Evolutionary conservation across 2,888 invertebrate species (phyloP), one percentile per base, ranked within the genome.

Genomic region (Thecocarcelia acutangulata): DNA sequence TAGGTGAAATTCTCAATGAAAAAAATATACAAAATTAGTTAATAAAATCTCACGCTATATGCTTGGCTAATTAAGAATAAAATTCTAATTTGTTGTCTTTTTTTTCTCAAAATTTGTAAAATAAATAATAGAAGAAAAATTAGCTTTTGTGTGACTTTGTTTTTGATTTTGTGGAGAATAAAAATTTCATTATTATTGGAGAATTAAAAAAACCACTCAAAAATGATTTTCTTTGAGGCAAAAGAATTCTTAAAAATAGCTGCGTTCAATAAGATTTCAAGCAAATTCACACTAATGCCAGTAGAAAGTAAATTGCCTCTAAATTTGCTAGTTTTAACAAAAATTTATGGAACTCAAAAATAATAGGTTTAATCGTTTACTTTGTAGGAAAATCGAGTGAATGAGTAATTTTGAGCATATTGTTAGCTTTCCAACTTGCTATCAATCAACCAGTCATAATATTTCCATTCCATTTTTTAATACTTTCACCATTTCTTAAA

Each of bases 41-140:
- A 21, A 50, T 21, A 46, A 79, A 52, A 66, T 66, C 66, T 73
- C 78, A 66, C 52, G 24, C 56, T 44, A 59, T 42, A 33, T 63
- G 11, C 24, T 70, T 24, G 42, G 19, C 69, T 64, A 64, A 58
- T 58, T n/a, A 48, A 77, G 44, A 52, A 37, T 64, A 56, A 50
- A 13, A 50, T 50, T 64, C 46, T 15, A 46, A 11, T 61, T 42
- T 1, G 13, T n/a, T 33, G 33, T 33, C 8, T 33, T 33, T 9
- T 33, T 9, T 1, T 33, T 33, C 33, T 33, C 13, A 64, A 64
- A 46, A 56, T 40, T 44, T 48, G 56, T 15, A 17, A 58, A 12
- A 48, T 1, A 50, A 24, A 46, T 13, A 40, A 12, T 28, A 6
- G 37, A 40, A 3, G 12, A 54, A n/a, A 28, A 46, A 19, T 15